Evolutionary conservation across 1,140 invertebrate species (phyloP).

Genomic region (Forficula auricularia): DNA sequence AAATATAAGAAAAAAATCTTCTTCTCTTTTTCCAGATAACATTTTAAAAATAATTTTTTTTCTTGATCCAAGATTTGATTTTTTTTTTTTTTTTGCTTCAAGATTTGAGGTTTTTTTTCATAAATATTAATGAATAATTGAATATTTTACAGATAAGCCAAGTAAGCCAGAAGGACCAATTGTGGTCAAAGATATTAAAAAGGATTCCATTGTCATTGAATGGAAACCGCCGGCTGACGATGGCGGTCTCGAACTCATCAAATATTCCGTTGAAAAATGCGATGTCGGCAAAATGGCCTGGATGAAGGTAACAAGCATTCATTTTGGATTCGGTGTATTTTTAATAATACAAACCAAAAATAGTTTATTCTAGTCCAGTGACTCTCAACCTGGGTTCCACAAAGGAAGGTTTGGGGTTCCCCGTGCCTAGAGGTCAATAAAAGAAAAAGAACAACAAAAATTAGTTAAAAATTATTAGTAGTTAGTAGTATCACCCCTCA

Average conservation of each 20-base stretch:
- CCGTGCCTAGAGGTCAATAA: too few species aligned
- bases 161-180: slow-evolving; percentile 61
- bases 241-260: slow-evolving; percentile 57
- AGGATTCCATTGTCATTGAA: slow-evolving; percentile 50
- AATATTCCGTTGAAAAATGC: slow-evolving; percentile 66
- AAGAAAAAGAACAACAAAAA: too few species aligned
- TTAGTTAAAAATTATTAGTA: too few species aligned
- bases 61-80: background rate
- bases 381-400: too few species aligned
- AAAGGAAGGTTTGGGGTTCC: too few species aligned
- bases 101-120: background rate
- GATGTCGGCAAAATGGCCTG: slow-evolving; percentile 47
- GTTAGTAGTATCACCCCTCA: too few species aligned
- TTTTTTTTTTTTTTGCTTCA: slow-evolving; percentile 6
- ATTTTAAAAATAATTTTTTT: too few species aligned
- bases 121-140: background rate
- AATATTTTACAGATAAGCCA: slow-evolving; percentile 50
- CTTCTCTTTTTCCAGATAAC: too few species aligned
- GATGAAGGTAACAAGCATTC: slow-evolving; percentile 38
- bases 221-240: slow-evolving; percentile 69
- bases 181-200: slow-evolving; percentile 49
- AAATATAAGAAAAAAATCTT: too few species aligned
- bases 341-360: too few species aligned
- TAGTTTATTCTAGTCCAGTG: too few species aligned
- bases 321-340: too few species aligned